Conservation (phyloP, 2,113 vertebrate species). For the Amphiprion ocellaris region DNA sequence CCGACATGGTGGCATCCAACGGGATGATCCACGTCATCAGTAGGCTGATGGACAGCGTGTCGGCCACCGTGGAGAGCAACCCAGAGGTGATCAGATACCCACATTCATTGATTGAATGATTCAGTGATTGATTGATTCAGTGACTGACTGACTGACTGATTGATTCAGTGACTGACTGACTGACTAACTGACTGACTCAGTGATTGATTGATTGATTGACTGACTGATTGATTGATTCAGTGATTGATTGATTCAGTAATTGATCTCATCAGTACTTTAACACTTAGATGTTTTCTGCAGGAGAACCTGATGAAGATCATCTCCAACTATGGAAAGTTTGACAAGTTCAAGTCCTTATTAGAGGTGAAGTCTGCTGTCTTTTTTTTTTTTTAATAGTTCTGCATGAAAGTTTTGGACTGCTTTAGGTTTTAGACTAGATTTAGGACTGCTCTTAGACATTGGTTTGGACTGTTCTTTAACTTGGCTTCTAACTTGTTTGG, state of each 20-base stretch:
- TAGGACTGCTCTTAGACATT: too few relatives aligned
- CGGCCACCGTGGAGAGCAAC: conserved; percentile 85
- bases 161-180: too few relatives aligned
- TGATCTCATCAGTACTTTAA: not conserved
- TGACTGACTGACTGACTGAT: too few relatives aligned
- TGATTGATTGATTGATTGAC: not conserved
- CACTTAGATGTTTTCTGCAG: conserved; percentile 74
- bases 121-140: not conserved
- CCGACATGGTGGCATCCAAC: conserved; percentile 90
- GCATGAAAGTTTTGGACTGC: too few relatives aligned
- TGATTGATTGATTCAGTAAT: not conserved
- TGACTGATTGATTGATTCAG: too few relatives aligned
- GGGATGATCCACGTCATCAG: conserved; percentile 93
- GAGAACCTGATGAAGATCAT: conserved; percentile 90
- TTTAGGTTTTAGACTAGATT: too few relatives aligned
- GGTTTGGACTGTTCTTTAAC: too few relatives aligned
- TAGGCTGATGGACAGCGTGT: conserved; percentile 88
- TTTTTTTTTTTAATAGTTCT: too few relatives aligned
- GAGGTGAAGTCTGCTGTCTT: conserved; percentile 80
- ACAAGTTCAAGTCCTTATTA: conserved; percentile 86
- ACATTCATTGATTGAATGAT: not conserved
- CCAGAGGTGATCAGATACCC: conserved; percentile 73
- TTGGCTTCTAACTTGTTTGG: too few relatives aligned
- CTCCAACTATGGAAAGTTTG: conserved; percentile 85
- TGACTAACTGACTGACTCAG: too few relatives aligned